These are phyloP conservation scores for Polydrusus pterygomalis DNA, from an alignment of 2,888 invertebrate species.

Conservation along the genomic window DNA sequence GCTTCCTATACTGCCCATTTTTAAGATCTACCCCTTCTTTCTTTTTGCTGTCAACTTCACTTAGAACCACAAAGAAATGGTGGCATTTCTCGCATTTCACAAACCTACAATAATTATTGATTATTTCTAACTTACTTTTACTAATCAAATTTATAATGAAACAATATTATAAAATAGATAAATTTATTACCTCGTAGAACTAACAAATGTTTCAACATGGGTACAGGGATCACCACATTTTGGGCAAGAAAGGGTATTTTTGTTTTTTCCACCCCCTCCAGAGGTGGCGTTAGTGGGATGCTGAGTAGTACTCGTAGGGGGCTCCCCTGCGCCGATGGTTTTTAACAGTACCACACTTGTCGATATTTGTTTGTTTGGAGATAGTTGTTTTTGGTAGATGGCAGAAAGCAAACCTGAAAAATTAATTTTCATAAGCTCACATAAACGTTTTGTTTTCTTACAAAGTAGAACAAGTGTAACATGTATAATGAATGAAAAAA, in stretches of 20 bases:
- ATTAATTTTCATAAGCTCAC: not conserved
- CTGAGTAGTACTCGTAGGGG: constrained; percentile 60
- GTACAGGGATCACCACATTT: constrained; percentile 93
- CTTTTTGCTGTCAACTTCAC: constrained; percentile 93
- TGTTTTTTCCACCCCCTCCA: constrained; percentile 79
- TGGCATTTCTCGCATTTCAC: constrained; percentile 99
- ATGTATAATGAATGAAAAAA: not conserved
- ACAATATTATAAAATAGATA: not conserved
- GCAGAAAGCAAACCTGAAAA: constrained; percentile 65
- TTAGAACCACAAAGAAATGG: constrained; percentile 97
- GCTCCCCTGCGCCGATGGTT: constrained; percentile 66
- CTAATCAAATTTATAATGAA: too few relatives aligned
- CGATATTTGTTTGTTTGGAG: constrained; percentile 61
- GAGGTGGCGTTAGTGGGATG: constrained; percentile 60
- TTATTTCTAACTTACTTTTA: too few relatives aligned
- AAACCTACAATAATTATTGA: constrained; percentile 73
- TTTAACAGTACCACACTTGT: constrained; percentile 67
- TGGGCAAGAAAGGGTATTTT: constrained; percentile 90
- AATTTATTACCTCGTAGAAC: constrained; percentile 82
- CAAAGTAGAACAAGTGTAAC: not conserved
- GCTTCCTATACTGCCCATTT: constrained; percentile 84
- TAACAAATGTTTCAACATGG: constrained; percentile 97
- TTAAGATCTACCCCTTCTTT: constrained; percentile 87
- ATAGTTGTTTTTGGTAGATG: constrained; percentile 61
- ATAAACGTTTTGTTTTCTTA: too few relatives aligned